Percentiles rank a stretch among this genome's conserved stretches.
phyloP scores from a whole-genome alignment of 2,797 vertebrate species.

The Hirundo rustica region DNA sequence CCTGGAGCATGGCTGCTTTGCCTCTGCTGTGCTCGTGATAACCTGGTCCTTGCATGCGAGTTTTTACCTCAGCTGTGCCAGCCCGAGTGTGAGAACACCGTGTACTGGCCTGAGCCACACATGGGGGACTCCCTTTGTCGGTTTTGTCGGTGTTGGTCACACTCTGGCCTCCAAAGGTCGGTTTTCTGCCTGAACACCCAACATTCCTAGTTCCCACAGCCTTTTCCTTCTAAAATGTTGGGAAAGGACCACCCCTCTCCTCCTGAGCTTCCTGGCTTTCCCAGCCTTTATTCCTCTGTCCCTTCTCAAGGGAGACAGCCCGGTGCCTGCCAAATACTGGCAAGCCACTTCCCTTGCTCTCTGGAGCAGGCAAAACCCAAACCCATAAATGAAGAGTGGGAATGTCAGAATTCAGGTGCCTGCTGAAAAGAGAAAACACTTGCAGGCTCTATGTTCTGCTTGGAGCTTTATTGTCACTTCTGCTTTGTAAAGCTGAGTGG shows the following conservation, averaged over 20 bases:
- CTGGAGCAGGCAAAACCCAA: neutral
- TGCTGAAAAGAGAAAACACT: neutral
- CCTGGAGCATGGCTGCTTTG: neutral
- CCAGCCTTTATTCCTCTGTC: neutral
- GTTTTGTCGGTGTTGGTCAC: rapidly evolving
- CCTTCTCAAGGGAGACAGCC: neutral
- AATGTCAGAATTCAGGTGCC: neutral
- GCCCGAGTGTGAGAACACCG: rapidly evolving
- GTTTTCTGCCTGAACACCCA: neutral
- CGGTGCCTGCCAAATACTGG: neutral
- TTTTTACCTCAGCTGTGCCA: neutral
- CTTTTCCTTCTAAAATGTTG: neutral
- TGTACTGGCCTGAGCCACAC: neutral
- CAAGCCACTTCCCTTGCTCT: neutral
- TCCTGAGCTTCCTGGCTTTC: neutral
- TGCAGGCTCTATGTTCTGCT: neutral
- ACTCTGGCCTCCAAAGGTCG: neutral
- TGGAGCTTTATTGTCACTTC: constrained; percentile 36
- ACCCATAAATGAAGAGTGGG: neutral
- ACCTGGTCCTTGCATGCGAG: rapidly evolving
- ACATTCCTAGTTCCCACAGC: neutral
- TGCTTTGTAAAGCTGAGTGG: neutral
- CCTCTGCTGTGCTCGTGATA: neutral
- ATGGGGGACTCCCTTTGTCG: neutral
- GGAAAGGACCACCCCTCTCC: neutral